Percentiles rank a stretch among this genome's conserved stretches.
Conservation (phyloP, 2,888 invertebrate genomes). For the Drosophila bunnanda region DNA sequence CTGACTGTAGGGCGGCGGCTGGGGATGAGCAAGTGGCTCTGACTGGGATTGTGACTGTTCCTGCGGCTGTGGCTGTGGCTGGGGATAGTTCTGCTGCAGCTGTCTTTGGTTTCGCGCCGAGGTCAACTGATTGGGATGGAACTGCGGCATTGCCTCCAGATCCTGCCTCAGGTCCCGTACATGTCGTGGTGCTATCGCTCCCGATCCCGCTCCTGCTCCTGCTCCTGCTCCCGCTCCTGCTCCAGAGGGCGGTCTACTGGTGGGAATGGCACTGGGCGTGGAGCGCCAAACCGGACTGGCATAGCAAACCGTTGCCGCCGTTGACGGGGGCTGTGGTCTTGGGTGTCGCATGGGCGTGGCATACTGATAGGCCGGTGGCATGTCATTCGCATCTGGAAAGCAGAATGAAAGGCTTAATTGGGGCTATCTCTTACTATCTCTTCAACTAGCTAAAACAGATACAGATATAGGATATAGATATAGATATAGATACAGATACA, state of each 20-base stretch:
- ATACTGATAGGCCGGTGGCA: conserved; percentile 68
- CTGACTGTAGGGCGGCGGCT: conserved; percentile 19
- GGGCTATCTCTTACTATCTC: not conserved
- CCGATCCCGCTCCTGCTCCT: conserved; percentile 13
- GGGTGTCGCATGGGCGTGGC: conserved; percentile 46
- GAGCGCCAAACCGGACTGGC: conserved; percentile 60
- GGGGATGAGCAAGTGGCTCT: conserved; percentile 8
- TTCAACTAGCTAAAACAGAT: not conserved
- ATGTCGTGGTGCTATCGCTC: conserved; percentile 58
- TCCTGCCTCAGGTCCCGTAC: conserved; percentile 79
- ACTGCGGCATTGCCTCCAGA: conserved; percentile 80
- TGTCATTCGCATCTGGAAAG: conserved; percentile 49
- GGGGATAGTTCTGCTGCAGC: conserved; percentile 44
- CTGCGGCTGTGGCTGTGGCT: conserved; percentile 3
- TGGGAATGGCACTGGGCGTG: conserved; percentile 52
- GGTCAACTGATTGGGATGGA: conserved; percentile 67
- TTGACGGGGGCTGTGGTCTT: not conserved
- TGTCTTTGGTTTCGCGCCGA: conserved; percentile 62
- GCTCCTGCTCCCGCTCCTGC: conserved; percentile 12
- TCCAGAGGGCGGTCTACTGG: conserved; percentile 22
- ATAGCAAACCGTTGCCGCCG: conserved; percentile 37
- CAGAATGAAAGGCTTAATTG: not conserved
- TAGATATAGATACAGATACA: not conserved
- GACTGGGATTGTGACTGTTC: conserved; percentile 1
- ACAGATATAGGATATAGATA: not conserved